Evolutionary conservation across 2,888 invertebrate species (phyloP).

Genomic region (Argyra leucocephala): DNA sequence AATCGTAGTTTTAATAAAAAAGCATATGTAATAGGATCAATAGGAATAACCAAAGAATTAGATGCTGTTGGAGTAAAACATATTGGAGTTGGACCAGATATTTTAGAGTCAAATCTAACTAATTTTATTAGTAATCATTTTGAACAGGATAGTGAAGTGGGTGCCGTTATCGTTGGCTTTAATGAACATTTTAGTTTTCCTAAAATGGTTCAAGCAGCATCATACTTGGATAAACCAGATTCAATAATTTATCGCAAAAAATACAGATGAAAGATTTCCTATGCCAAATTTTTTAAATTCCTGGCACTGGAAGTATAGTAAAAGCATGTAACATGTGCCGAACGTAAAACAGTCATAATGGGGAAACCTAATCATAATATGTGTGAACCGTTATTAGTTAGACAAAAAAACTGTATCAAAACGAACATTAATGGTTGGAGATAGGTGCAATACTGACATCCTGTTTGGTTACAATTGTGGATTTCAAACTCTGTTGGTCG

Average conservation of each 20-base stretch:
- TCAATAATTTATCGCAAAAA: conserved; percentile 85
- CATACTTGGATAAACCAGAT: conserved; percentile 68
- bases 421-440: conserved; percentile 52
- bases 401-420: conserved; percentile 63
- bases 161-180: conserved; percentile 90
- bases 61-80: conserved; percentile 67
- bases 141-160: conserved; percentile 66
- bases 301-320: conserved; percentile 81
- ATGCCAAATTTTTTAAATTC: conserved; percentile 59
- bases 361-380: conserved; percentile 86
- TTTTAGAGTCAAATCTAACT: conserved; percentile 46
- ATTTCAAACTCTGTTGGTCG: conserved; percentile 77
- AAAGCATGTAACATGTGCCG: conserved; percentile 70
- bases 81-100: conserved; percentile 67
- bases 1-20: conserved; percentile 63
- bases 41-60: conserved; percentile 74
- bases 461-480: conserved; percentile 79
- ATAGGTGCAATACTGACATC: conserved; percentile 80
- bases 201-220: conserved; percentile 84
- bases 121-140: conserved; percentile 48
- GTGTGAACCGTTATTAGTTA: conserved; percentile 58
- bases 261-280: conserved; percentile 83
- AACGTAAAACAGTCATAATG: conserved; percentile 64
- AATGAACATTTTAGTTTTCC: conserved; percentile 86
- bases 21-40: conserved; percentile 73